Conservation (phyloP, 2,888 invertebrate species). For the Cephus pygmeus region DNA sequence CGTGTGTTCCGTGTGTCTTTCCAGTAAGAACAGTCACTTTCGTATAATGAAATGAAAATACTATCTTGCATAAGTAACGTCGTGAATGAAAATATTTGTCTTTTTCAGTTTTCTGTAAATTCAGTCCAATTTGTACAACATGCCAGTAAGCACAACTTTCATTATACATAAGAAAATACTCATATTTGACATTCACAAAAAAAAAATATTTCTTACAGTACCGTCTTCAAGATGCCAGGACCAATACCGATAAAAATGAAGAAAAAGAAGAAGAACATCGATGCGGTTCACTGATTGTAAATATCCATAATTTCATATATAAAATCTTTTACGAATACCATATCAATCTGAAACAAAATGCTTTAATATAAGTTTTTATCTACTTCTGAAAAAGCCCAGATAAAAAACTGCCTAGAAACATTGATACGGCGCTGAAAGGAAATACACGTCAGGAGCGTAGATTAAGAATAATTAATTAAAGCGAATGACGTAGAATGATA, state of each 20-base stretch:
- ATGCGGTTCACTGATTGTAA: conserved; percentile 46
- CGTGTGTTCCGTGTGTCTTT: conserved; percentile 97
- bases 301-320: neutral
- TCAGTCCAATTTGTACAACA: conserved; percentile 97
- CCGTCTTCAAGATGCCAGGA: conserved; percentile 90
- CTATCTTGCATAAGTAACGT: neutral
- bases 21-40: conserved; percentile 73
- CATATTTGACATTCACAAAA: neutral
- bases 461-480: conserved; percentile 1
- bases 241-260: conserved; percentile 81
- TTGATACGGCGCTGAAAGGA: neutral
- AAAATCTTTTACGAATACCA: neutral
- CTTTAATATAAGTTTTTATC: neutral
- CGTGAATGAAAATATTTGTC: conserved; percentile 26
- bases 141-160: conserved; percentile 85
- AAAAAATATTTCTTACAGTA: conserved; percentile 72
- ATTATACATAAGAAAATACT: conserved; percentile 4
- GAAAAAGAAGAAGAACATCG: conserved; percentile 80
- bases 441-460: neutral
- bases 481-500: neutral
- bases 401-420: neutral
- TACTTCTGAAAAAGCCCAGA: neutral
- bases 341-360: neutral
- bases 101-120: conserved; percentile 93
- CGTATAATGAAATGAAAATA: conserved; percentile 2